Evolutionary conservation across 2,113 vertebrate genomes (phyloP).

Genomic region (Brachypodius melanocephalos): DNA sequence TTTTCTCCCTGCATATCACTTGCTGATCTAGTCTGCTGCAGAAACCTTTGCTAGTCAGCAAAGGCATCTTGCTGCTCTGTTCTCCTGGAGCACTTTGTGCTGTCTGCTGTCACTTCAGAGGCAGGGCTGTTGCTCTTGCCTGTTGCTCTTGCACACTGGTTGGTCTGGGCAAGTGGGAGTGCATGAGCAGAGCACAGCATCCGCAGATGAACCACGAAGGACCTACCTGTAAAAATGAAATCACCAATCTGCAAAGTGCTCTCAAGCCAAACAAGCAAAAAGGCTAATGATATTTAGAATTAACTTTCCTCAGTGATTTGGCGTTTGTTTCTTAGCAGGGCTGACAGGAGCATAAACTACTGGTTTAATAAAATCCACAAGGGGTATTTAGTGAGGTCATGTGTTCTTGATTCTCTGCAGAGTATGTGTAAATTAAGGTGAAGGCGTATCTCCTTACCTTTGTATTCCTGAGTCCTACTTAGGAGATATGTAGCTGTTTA

Average conservation of each 20-base stretch:
- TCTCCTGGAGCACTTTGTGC: not conserved
- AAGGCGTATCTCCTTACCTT: not conserved
- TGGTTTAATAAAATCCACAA: not conserved
- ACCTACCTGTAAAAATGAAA: not conserved
- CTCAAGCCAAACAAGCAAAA: not conserved
- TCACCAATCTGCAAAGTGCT: not conserved
- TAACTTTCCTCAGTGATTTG: not conserved
- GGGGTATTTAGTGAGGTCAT: not conserved
- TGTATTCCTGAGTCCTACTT: not conserved
- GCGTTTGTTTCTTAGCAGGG: not conserved
- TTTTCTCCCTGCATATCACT: fast-evolving
- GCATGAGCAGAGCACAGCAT: fast-evolving
- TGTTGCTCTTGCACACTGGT: fast-evolving
- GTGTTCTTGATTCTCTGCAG: not conserved
- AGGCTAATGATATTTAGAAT: not conserved
- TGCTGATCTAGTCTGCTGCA: not conserved
- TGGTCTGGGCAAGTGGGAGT: not conserved
- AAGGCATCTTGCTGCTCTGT: not conserved
- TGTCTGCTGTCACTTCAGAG: not conserved
- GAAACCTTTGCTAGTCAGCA: not conserved
- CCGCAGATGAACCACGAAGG: fast-evolving
- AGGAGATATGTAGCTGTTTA: not conserved
- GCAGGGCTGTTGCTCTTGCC: not conserved
- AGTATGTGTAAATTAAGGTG: not conserved
- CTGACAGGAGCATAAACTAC: not conserved